Conservation (phyloP, 2,888 invertebrate genomes). For the Crossocerus cetratus region DNA sequence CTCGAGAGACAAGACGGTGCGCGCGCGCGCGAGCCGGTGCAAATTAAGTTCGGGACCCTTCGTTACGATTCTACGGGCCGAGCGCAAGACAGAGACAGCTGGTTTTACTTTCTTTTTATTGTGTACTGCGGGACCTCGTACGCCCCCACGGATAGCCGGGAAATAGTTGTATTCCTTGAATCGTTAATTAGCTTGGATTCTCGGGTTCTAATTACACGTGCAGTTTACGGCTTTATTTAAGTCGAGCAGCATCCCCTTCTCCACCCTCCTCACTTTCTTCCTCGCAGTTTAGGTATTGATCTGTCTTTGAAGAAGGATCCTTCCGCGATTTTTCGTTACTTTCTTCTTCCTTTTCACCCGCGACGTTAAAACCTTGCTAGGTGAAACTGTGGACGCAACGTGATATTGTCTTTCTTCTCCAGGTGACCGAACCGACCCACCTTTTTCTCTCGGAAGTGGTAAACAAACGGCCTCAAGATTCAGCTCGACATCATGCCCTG, state of each 20-base stretch:
- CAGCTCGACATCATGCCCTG: slow-evolving; percentile 78
- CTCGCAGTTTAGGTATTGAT: too few relatives aligned
- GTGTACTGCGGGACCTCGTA: slow-evolving; percentile 36
- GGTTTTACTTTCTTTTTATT: slow-evolving; percentile 52
- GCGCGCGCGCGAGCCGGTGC: slow-evolving; percentile 43
- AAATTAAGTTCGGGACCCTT: slow-evolving; percentile 56
- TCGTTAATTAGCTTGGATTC: slow-evolving; percentile 59
- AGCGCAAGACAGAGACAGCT: slow-evolving; percentile 1
- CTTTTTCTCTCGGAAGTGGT: slow-evolving; percentile 65
- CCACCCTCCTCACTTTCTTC: too few relatives aligned
- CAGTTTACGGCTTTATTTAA: slow-evolving; percentile 57
- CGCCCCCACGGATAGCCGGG: slow-evolving; percentile 44
- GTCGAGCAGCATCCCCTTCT: slow-evolving; percentile 1
- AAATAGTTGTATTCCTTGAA: slow-evolving; percentile 46
- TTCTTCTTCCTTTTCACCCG: background rate
- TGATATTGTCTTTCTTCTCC: slow-evolving; percentile 5
- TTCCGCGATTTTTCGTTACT: background rate
- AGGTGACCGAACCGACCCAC: slow-evolving; percentile 65
- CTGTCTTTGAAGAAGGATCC: background rate
- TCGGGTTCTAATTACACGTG: slow-evolving; percentile 51
- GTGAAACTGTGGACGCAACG: background rate
- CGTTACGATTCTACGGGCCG: slow-evolving; percentile 49
- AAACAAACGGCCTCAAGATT: slow-evolving; percentile 75
- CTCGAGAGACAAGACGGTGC: slow-evolving; percentile 19
- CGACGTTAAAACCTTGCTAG: background rate